Percentiles rank a stretch among this genome's conserved stretches.
Evolutionary conservation across 2,113 vertebrate species (phyloP).

Genomic region (Sylvietta virens): DNA sequence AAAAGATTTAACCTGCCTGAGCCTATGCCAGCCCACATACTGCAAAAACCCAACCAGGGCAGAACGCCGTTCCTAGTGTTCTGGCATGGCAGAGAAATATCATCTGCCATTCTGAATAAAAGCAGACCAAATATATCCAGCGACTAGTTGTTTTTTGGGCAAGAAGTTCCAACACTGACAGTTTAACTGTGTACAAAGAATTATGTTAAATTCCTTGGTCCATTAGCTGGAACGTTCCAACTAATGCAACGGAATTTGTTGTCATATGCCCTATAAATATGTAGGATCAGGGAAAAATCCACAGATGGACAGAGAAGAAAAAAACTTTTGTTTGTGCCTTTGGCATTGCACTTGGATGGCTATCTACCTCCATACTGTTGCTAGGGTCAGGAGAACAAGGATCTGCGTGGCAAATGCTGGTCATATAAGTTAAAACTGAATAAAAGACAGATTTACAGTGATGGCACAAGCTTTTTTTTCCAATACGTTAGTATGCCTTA

Average conservation of each 20-base stretch:
- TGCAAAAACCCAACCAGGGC: conserved; percentile 15
- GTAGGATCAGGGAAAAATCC: neutral
- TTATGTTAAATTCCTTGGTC: neutral
- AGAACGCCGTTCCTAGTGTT: neutral
- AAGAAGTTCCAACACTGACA: neutral
- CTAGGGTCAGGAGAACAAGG: conserved; percentile 31
- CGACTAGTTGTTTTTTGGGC: neutral
- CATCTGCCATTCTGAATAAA: conserved; percentile 41
- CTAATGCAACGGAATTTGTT: neutral
- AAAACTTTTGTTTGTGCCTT: conserved; percentile 46
- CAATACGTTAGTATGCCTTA: neutral
- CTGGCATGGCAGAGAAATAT: conserved; percentile 25
- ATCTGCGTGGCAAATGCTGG: neutral
- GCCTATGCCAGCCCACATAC: conserved; percentile 19
- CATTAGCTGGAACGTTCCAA: conserved; percentile 23
- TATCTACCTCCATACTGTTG: conserved; percentile 45
- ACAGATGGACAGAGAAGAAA: conserved; percentile 44
- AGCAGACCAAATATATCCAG: conserved; percentile 3
- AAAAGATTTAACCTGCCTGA: conserved; percentile 10
- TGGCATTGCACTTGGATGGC: conserved; percentile 36
- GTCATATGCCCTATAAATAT: neutral
- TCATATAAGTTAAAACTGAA: conserved; percentile 13
- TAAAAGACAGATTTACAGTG: neutral
- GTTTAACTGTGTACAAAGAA: neutral
- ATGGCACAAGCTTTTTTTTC: neutral